Evolutionary conservation across 2,797 vertebrate genomes (phyloP).

Genomic region (Dromococcyx pavoninus): DNA sequence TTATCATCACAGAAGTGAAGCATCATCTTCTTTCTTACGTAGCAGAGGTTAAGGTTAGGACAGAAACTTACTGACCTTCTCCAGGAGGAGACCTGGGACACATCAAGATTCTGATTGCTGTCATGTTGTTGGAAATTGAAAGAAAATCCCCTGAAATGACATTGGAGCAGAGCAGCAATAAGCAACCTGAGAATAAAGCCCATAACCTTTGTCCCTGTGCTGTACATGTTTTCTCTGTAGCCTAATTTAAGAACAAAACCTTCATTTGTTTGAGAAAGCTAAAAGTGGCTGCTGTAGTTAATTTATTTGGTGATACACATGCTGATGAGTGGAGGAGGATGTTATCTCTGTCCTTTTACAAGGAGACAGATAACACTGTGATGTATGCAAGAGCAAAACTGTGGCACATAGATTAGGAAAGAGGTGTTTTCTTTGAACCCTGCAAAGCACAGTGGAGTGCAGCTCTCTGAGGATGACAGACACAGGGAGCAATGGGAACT

Average conservation of each 20-base stretch:
- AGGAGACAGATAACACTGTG: not conserved
- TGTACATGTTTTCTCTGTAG: slow-evolving; percentile 6
- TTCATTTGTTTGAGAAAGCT: slow-evolving; percentile 49
- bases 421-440: not conserved
- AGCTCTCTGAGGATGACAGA: not conserved
- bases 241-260: slow-evolving; percentile 8
- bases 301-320: not conserved
- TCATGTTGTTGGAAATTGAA: not conserved
- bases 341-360: slow-evolving; percentile 35
- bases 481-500: not conserved
- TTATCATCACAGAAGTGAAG: slow-evolving; percentile 5
- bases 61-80: slow-evolving; percentile 37
- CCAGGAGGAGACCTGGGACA: not conserved
- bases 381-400: not conserved
- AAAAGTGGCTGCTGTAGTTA: not conserved
- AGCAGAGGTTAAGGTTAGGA: slow-evolving; percentile 17
- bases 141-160: slow-evolving; percentile 30
- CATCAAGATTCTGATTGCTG: slow-evolving; percentile 14
- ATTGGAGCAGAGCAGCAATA: slow-evolving; percentile 11
- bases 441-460: not conserved
- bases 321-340: slow-evolving; percentile 5
- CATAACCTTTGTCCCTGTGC: slow-evolving; percentile 3
- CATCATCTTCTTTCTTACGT: not conserved
- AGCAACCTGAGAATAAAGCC: slow-evolving; percentile 7
- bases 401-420: not conserved